phyloP scores from a whole-genome alignment of 2,113 vertebrate species.

The Bubo blakistoni region DNA sequence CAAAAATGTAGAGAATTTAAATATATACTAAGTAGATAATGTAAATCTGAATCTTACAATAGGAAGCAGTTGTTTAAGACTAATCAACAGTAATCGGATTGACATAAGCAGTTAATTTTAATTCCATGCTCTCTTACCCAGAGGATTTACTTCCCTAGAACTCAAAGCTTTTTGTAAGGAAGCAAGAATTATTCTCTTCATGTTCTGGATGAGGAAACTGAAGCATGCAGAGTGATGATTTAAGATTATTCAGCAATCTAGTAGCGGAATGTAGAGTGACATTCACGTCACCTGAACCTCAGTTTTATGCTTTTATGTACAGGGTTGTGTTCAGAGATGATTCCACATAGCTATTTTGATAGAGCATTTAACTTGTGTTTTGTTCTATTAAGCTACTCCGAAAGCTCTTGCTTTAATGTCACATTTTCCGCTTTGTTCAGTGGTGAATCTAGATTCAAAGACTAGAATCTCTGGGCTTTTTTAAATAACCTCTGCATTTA shows the following conservation, averaged over 20 bases:
- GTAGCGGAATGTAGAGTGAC: neutral
- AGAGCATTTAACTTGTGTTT: neutral
- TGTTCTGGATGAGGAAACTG: neutral
- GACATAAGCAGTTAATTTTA: neutral
- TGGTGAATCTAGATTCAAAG: neutral
- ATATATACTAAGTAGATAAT: neutral
- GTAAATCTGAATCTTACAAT: neutral
- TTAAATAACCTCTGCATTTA: neutral
- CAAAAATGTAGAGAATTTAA: neutral
- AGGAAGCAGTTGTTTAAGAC: neutral
- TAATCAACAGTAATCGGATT: neutral
- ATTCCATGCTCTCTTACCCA: neutral
- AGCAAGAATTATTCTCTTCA: neutral
- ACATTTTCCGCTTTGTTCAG: neutral
- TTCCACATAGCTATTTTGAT: neutral
- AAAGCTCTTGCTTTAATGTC: neutral
- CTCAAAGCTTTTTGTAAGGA: neutral
- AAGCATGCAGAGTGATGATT: neutral
- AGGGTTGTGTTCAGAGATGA: neutral
- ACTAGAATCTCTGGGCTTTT: neutral
- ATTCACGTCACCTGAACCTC: neutral
- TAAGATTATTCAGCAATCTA: neutral
- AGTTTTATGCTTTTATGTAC: neutral
- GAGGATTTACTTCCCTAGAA: neutral
- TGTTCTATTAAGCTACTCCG: neutral